Conservation (phyloP, 2,797 vertebrate genomes). For the Falco naumanni region DNA sequence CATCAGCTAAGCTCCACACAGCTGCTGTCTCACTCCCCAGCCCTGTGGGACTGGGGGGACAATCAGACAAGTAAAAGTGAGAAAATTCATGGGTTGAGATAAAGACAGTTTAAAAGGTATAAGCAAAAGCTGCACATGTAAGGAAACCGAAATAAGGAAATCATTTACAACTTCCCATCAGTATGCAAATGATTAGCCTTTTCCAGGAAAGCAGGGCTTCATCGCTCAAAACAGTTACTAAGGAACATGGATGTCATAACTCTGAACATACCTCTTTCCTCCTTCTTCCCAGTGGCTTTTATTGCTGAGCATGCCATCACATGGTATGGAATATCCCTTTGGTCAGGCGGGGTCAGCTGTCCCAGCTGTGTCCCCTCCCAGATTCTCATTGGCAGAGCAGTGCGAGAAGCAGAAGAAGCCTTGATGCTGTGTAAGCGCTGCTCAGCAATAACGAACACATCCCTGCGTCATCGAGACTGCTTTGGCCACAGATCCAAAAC, state of each 20-base stretch:
- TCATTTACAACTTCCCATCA: not conserved
- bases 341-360: too few relatives aligned
- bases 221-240: not conserved
- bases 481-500: not conserved
- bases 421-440: not conserved
- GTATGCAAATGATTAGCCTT: not conserved
- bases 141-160: not conserved
- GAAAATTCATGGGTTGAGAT: not conserved
- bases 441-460: not conserved
- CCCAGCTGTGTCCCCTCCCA: too few relatives aligned
- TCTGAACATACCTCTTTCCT: not conserved
- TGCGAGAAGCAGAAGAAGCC: not conserved
- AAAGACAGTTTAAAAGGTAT: not conserved
- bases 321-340: too few relatives aligned
- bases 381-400: accelerated
- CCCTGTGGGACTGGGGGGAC: not conserved
- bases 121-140: not conserved
- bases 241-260: not conserved
- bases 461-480: not conserved
- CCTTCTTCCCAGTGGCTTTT: too few relatives aligned
- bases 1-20: not conserved
- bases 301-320: too few relatives aligned
- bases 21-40: accelerated
- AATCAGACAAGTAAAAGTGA: not conserved
- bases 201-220: not conserved